Conservation (phyloP, 2,113 vertebrate genomes). For the Phalacrocorax brasilianus region DNA sequence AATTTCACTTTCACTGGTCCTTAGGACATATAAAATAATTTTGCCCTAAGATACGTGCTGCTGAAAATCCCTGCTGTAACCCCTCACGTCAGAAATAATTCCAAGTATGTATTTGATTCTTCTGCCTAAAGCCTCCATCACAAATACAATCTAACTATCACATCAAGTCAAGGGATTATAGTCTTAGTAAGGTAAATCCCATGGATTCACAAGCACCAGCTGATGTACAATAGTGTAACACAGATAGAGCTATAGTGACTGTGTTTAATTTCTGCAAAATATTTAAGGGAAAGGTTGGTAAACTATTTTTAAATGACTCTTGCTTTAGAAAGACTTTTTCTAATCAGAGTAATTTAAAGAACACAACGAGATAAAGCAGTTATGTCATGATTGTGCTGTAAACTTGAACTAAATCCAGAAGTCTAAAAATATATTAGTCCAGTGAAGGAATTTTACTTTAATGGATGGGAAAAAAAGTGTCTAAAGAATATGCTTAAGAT, state of each 20-base stretch:
- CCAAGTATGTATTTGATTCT: constrained; percentile 44
- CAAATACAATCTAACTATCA: constrained; percentile 57
- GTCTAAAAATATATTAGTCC: not conserved
- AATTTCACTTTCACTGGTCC: constrained; percentile 32
- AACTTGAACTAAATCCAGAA: not conserved
- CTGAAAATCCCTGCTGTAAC: constrained; percentile 22
- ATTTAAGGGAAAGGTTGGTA: not conserved
- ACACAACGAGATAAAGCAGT: not conserved
- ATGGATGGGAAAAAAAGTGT: not conserved
- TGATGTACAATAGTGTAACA: constrained; percentile 21
- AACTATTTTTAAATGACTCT: not conserved
- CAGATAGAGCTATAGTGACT: not conserved
- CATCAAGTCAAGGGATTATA: constrained; percentile 60
- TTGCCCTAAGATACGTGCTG: constrained; percentile 23
- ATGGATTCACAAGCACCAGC: constrained; percentile 2
- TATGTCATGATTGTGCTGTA: not conserved
- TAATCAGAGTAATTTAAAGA: not conserved
- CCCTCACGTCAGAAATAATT: constrained; percentile 53
- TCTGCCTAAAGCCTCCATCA: constrained; percentile 20
- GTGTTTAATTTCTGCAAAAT: not conserved
- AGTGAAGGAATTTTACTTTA: not conserved
- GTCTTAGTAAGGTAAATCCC: constrained; percentile 51
- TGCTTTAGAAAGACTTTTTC: not conserved
- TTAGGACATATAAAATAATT: not conserved
- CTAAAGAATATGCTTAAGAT: not conserved